Evolutionary conservation across 1,140 invertebrate genomes (phyloP).

Genomic region (Onthophagus taurus): DNA sequence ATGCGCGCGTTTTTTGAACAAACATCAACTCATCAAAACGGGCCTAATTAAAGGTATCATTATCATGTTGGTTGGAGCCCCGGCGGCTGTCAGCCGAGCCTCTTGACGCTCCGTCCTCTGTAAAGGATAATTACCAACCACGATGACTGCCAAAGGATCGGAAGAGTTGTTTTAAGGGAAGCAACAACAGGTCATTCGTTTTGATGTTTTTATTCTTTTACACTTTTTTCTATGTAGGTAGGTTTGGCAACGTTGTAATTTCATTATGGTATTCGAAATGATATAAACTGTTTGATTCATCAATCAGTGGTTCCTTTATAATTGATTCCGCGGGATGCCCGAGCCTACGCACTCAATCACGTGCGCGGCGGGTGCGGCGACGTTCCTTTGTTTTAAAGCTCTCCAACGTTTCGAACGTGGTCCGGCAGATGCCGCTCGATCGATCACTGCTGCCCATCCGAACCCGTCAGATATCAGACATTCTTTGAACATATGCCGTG

Average conservation of each 20-base stretch:
- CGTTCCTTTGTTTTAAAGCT: conserved; percentile 17
- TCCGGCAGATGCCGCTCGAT: too few species aligned
- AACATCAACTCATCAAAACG: conserved; percentile 21
- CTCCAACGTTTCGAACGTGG: too few species aligned
- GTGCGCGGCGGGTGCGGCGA: conserved; percentile 14
- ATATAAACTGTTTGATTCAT: conserved; percentile 10
- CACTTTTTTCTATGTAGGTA: too few species aligned
- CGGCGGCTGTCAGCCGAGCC: conserved; percentile 18
- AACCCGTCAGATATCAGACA: too few species aligned
- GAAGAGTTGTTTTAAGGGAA: conserved; percentile 16
- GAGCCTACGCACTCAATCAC: conserved; percentile 17
- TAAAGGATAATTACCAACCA: conserved; percentile 23
- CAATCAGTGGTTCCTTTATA: conserved; percentile 12
- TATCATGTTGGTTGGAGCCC: conserved; percentile 22
- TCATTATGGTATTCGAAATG: too few species aligned
- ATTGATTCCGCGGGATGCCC: conserved; percentile 18
- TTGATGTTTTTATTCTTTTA: too few species aligned
- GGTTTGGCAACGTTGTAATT: too few species aligned
- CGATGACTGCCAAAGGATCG: too few species aligned
- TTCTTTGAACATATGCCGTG: too few species aligned
- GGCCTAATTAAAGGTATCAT: conserved; percentile 26
- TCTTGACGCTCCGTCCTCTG: conserved; percentile 24
- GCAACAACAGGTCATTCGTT: conserved; percentile 21
- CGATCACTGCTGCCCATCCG: too few species aligned
- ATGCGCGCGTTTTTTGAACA: conserved; percentile 18